phyloP scores from a whole-genome alignment of 2,888 invertebrate species.

The Cephus runcator region DNA sequence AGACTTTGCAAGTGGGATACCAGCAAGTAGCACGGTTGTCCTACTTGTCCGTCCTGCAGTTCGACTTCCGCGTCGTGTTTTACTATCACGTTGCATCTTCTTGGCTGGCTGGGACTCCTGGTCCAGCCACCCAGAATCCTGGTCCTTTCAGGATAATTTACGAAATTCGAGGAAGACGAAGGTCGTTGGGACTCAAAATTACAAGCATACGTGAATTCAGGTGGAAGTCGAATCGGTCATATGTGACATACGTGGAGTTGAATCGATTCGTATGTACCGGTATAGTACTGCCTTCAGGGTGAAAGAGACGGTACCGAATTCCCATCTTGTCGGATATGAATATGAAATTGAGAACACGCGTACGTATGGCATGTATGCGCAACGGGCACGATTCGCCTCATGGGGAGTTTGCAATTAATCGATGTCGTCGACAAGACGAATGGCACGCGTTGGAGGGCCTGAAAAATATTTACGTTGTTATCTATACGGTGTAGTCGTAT shows the following conservation, averaged over 20 bases:
- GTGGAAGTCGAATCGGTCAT: neutral
- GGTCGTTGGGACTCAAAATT: neutral
- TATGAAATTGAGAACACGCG: neutral
- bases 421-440: neutral
- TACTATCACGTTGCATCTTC: conserved; percentile 31
- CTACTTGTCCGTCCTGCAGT: conserved; percentile 26
- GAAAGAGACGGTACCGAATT: neutral
- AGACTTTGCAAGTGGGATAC: conserved; percentile 2
- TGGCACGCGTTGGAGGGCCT: neutral
- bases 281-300: neutral
- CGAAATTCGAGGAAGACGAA: neutral
- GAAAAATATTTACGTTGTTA: neutral
- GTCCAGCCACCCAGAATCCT: conserved; percentile 24
- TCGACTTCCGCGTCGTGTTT: conserved; percentile 36
- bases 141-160: conserved; percentile 26
- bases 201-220: neutral
- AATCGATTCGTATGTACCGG: neutral
- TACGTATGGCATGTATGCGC: neutral
- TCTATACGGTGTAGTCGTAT: neutral
- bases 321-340: neutral
- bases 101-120: conserved; percentile 9
- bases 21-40: conserved; percentile 24
- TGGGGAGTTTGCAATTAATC: neutral
- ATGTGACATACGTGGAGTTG: neutral
- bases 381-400: neutral